phyloP scores from a whole-genome alignment of 2,113 vertebrate species.

The Cyphomyrus discorhynchus region DNA sequence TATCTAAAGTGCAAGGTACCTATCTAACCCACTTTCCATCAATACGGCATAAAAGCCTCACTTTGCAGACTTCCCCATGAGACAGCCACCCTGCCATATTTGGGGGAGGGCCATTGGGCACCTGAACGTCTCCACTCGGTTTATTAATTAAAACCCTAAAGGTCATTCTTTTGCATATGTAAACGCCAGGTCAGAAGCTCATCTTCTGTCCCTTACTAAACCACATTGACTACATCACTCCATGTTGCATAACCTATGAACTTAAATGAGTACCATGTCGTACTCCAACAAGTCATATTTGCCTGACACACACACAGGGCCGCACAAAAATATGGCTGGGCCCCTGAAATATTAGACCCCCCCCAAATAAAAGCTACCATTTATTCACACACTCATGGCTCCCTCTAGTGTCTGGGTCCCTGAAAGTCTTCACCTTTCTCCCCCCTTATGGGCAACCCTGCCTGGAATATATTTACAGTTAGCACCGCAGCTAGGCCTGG shows the following conservation, averaged over 20 bases:
- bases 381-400: not conserved
- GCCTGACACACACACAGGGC: not conserved
- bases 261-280: not conserved
- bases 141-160: not conserved
- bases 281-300: not conserved
- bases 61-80: not conserved
- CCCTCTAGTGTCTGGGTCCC: not conserved
- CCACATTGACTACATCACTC: not conserved
- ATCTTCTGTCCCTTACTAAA: not conserved
- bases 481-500: not conserved
- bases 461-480: not conserved
- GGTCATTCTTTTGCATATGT: not conserved
- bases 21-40: not conserved
- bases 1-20: not conserved
- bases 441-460: not conserved
- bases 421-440: not conserved
- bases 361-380: not conserved
- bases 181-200: not conserved
- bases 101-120: not conserved
- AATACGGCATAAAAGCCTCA: not conserved
- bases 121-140: not conserved
- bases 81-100: not conserved
- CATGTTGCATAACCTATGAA: not conserved
- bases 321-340: not conserved
- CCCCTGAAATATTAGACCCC: not conserved